Percentiles rank a stretch among this genome's conserved stretches.
phyloP scores from a whole-genome alignment of 2,113 vertebrate genomes.

The Cryptoleucopteryx plumbea region DNA sequence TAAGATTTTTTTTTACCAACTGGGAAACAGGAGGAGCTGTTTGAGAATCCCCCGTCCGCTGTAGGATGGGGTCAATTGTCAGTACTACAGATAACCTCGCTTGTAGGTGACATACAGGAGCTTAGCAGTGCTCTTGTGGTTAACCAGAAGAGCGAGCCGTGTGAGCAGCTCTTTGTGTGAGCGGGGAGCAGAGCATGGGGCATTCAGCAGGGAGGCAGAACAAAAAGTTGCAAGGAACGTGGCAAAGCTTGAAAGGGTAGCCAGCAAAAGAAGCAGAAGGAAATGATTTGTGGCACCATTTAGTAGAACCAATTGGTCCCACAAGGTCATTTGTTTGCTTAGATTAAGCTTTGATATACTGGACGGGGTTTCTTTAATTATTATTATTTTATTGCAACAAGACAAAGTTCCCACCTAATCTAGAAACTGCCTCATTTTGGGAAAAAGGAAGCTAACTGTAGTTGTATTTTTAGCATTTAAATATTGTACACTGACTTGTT shows the following conservation, averaged over 20 bases:
- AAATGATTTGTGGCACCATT: not conserved
- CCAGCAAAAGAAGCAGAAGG: not conserved
- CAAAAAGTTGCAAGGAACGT: not conserved
- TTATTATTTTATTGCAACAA: not conserved
- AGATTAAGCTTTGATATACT: not conserved
- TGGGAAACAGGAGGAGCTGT: not conserved
- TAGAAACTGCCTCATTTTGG: not conserved
- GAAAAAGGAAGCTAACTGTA: not conserved
- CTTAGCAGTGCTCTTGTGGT: not conserved
- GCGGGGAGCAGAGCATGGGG: not conserved
- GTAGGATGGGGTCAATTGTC: not conserved
- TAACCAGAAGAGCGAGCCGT: not conserved
- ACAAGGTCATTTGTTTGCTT: not conserved
- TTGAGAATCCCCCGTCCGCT: not conserved
- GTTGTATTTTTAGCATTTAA: not conserved
- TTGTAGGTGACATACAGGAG: not conserved
- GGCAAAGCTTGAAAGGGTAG: not conserved
- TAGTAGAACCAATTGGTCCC: not conserved
- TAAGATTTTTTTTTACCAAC: not conserved
- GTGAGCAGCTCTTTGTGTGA: not conserved
- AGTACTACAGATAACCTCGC: not conserved
- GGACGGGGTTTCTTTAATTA: accelerated
- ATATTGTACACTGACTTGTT: not conserved
- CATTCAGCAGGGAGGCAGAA: not conserved
- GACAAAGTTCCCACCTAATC: not conserved